These are phyloP conservation scores for Datnioides undecimradiatus DNA, from an alignment of 2,113 vertebrate genomes.

Conservation along the genomic window DNA sequence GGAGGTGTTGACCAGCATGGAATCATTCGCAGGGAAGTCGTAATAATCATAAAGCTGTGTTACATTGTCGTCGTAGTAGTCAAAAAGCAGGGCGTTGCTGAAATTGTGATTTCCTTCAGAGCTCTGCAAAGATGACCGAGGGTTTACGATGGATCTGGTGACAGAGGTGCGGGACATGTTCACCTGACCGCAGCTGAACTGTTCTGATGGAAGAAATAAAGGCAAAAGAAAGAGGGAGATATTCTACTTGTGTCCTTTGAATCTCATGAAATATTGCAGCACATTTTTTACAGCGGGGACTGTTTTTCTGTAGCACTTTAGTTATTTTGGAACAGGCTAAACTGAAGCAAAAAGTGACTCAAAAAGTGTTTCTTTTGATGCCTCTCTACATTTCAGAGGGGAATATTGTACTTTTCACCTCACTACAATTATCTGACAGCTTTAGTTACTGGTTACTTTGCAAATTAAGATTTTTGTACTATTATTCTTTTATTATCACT, in stretches of 20 bases:
- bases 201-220: conserved; percentile 52
- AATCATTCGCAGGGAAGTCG: neutral
- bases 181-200: conserved; percentile 78
- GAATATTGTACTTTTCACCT: too few species aligned
- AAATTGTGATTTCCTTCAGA: neutral
- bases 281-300: neutral
- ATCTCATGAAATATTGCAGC: neutral
- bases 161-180: neutral
- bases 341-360: neutral
- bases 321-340: neutral
- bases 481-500: too few species aligned
- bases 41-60: conserved; percentile 9
- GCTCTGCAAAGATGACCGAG: neutral
- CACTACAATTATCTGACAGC: too few species aligned
- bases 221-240: neutral
- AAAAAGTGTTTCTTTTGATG: too few species aligned
- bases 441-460: too few species aligned
- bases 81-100: neutral
- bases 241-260: neutral
- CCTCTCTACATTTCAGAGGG: too few species aligned
- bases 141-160: neutral
- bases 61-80: conserved; percentile 4
- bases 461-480: too few species aligned
- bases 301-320: neutral
- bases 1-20: neutral